A percentile compares a stretch with the other conserved stretches of the same genome.
Conservation (phyloP, 1,140 invertebrate species). For the Drosophila elegans region DNA sequence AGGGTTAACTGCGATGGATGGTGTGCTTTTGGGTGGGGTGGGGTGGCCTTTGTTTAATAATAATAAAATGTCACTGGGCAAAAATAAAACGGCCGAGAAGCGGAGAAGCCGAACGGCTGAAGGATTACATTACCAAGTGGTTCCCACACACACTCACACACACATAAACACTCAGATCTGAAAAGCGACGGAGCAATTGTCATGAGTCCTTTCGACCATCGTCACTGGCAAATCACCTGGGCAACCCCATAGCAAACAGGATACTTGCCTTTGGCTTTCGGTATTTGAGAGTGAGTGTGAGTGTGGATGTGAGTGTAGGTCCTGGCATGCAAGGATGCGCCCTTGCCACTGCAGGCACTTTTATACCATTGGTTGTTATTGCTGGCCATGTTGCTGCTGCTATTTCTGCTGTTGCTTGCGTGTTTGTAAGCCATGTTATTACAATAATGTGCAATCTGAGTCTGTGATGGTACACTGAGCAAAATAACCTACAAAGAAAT, state of each 20-base stretch:
- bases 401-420: slow-evolving; percentile 54
- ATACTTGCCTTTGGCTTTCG: background rate
- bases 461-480: background rate
- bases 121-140: slow-evolving; percentile 66
- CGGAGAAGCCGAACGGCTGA: slow-evolving; percentile 17
- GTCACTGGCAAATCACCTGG: slow-evolving; percentile 72
- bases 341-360: slow-evolving; percentile 37
- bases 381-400: slow-evolving; percentile 38
- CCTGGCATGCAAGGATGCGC: slow-evolving; percentile 33
- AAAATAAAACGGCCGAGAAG: slow-evolving; percentile 44
- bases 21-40: background rate
- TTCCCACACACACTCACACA: slow-evolving; percentile 24
- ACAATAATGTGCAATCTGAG: slow-evolving; percentile 69
- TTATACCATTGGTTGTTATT: slow-evolving; percentile 40
- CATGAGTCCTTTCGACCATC: slow-evolving; percentile 53
- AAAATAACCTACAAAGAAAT: background rate
- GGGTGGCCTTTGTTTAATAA: slow-evolving; percentile 64
- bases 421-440: slow-evolving; percentile 82
- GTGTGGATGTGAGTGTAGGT: background rate
- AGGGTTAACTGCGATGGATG: slow-evolving; percentile 11
- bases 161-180: background rate
- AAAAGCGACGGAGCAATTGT: slow-evolving; percentile 53
- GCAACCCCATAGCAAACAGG: slow-evolving; percentile 41
- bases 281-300: too few species aligned
- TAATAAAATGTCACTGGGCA: slow-evolving; percentile 61